A percentile compares a stretch with the other conserved stretches of the same genome.
phyloP scores from a whole-genome alignment of 2,797 vertebrate genomes.

The Pseudochaenichthys georgianus region DNA sequence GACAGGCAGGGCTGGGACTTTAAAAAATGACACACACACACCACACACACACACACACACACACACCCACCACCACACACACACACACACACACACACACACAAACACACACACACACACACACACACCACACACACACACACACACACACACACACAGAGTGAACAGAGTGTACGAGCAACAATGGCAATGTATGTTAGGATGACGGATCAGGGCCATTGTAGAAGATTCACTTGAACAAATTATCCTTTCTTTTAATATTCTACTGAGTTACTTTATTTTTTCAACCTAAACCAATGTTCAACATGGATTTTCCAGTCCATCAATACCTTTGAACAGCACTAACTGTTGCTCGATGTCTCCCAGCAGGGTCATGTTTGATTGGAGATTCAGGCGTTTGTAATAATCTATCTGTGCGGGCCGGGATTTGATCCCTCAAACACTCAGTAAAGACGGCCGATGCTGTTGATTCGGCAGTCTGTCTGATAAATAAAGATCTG shows the following conservation, averaged over 20 bases:
- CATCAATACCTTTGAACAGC: not conserved
- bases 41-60: too few relatives aligned
- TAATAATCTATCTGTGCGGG: conserved; percentile 20
- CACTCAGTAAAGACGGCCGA: conserved; percentile 15
- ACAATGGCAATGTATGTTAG: not conserved
- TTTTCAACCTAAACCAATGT: conserved; percentile 14
- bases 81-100: not conserved
- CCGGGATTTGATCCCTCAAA: conserved; percentile 45
- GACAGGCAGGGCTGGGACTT: not conserved
- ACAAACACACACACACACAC: not conserved
- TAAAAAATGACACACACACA: too few relatives aligned
- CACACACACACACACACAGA: not conserved
- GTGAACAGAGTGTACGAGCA: not conserved
- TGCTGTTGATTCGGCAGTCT: conserved; percentile 38
- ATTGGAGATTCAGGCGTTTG: conserved; percentile 19
- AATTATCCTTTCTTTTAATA: not conserved
- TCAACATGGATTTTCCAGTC: not conserved
- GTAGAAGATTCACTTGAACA: conserved; percentile 18
- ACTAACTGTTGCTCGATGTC: not conserved
- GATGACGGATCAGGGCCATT: conserved; percentile 2
- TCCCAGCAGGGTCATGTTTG: conserved; percentile 22
- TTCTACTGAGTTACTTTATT: not conserved
- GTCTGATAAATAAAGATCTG: conserved; percentile 66
- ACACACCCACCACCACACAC: too few relatives aligned
- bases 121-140: not conserved